Percentiles rank a stretch among this genome's conserved stretches.
Evolutionary conservation across 2,113 vertebrate genomes (phyloP).

Genomic region (Eolophus roseicapilla): DNA sequence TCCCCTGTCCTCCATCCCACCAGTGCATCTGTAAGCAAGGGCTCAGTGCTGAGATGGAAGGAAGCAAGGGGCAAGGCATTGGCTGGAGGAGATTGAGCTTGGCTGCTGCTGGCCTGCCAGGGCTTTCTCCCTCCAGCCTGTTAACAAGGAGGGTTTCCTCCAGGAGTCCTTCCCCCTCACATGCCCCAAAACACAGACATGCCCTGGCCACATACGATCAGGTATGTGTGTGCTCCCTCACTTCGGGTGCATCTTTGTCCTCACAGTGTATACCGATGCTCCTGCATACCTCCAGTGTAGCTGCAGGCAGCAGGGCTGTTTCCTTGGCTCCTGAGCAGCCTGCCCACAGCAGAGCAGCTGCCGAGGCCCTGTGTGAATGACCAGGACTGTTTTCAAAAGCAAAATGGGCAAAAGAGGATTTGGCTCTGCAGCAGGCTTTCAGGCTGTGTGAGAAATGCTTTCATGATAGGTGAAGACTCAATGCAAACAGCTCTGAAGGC

Average conservation of each 20-base stretch:
- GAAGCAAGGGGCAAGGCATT: background rate
- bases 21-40: background rate
- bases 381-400: background rate
- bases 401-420: background rate
- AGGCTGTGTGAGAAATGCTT: constrained; percentile 10
- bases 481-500: constrained; percentile 10
- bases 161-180: fast-evolving
- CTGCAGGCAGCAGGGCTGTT: fast-evolving
- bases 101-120: background rate
- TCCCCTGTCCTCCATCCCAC: background rate
- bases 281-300: fast-evolving
- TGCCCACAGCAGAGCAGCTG: background rate
- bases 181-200: background rate
- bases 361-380: fast-evolving
- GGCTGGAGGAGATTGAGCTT: background rate
- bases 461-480: constrained; percentile 15
- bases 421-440: background rate
- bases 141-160: background rate
- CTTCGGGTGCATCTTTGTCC: background rate
- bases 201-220: fast-evolving
- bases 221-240: background rate
- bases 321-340: background rate
- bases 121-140: background rate
- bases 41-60: background rate
- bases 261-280: background rate